A percentile compares a stretch with the other conserved stretches of the same genome.
Evolutionary conservation across 2,888 invertebrate species (phyloP).

Genomic region (Drosophila algonquin): DNA sequence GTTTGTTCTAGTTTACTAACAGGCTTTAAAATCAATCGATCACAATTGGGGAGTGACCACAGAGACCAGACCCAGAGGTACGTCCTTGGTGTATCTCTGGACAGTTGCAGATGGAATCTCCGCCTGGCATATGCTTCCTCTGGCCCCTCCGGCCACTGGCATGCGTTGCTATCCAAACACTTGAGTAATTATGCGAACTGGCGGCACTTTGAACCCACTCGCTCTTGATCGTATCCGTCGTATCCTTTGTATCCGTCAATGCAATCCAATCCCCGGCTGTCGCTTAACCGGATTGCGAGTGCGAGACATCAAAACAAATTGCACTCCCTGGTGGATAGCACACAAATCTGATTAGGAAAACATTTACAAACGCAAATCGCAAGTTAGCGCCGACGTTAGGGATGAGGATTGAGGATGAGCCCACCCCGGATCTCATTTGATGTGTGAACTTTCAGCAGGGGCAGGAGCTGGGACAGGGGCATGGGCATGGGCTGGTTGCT

Average conservation of each 20-base stretch:
- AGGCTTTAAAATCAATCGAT: conserved; percentile 76
- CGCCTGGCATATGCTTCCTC: conserved; percentile 17
- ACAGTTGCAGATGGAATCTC: conserved; percentile 5
- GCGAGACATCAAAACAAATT: conserved; percentile 77
- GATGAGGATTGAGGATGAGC: conserved; percentile 2
- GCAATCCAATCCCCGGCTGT: conserved; percentile 29
- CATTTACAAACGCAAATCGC: conserved; percentile 78
- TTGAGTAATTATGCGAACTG: conserved; percentile 66
- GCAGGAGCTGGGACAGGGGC: conserved; percentile 19
- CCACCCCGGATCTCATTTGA: conserved; percentile 58
- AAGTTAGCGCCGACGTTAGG: conserved; percentile 56
- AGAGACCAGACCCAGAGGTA: conserved; percentile 6
- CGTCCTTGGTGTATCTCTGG: neutral
- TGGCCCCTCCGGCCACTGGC: conserved; percentile 9
- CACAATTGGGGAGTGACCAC: conserved; percentile 44
- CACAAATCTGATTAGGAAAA: conserved; percentile 77
- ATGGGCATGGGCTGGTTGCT: conserved; percentile 28
- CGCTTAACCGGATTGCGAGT: conserved; percentile 69
- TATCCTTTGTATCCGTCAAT: neutral
- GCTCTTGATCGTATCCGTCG: neutral
- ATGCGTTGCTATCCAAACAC: conserved; percentile 48
- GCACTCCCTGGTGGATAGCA: conserved; percentile 63
- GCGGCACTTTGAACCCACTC: conserved; percentile 41
- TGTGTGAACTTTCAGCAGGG: conserved; percentile 68
- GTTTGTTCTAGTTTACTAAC: conserved; percentile 68